A percentile compares a stretch with the other conserved stretches of the same genome.
Evolutionary conservation across 2,113 vertebrate genomes (phyloP).

Genomic region (Otus sunia): DNA sequence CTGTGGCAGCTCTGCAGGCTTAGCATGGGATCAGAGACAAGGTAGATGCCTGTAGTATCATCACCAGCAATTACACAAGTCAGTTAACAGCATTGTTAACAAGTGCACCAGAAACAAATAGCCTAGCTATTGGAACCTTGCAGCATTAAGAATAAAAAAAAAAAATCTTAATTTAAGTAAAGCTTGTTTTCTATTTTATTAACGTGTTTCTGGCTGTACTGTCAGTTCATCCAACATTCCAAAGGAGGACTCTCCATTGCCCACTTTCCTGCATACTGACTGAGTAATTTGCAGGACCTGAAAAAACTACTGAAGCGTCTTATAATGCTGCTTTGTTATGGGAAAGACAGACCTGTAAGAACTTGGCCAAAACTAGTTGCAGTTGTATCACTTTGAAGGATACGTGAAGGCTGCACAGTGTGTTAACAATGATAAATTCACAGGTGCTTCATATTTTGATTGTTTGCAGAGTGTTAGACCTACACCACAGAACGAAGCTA

Average conservation of each 20-base stretch:
- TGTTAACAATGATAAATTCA: neutral
- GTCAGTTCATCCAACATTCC: neutral
- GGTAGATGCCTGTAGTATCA: neutral
- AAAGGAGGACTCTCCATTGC: neutral
- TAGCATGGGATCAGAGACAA: neutral
- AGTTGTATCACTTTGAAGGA: neutral
- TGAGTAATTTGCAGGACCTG: neutral
- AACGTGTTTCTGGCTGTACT: neutral
- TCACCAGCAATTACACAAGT: neutral
- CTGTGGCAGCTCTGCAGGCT: neutral
- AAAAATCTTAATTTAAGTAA: neutral
- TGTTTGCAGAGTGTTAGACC: conserved; percentile 90
- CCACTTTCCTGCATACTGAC: neutral
- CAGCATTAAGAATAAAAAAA: neutral
- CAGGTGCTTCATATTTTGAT: conserved; percentile 15
- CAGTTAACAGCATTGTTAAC: neutral
- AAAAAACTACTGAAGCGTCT: neutral
- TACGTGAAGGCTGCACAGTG: neutral
- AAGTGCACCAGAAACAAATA: neutral
- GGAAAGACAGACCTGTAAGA: neutral
- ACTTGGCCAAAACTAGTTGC: neutral
- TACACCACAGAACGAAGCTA: conserved; percentile 93
- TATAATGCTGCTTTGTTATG: neutral
- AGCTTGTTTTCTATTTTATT: neutral
- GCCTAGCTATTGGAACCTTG: neutral